phyloP scores from a whole-genome alignment of 2,888 invertebrate species.

The Halictus quadricinctus region DNA sequence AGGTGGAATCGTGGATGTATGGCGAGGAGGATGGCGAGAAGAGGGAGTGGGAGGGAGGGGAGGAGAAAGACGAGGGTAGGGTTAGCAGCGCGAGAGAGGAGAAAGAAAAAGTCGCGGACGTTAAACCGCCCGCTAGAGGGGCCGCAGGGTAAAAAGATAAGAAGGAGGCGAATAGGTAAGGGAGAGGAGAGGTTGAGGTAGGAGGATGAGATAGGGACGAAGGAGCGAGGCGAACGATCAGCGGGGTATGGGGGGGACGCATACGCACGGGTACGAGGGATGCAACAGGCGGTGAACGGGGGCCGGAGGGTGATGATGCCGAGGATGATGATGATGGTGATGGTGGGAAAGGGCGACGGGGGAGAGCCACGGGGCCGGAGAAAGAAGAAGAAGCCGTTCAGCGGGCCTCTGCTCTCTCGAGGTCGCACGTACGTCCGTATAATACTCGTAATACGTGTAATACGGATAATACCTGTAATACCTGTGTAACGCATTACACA shows the following conservation, averaged over 20 bases:
- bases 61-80: not conserved
- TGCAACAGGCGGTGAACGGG: constrained; percentile 18
- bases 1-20: not conserved
- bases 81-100: not conserved
- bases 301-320: not conserved
- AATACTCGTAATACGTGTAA: constrained; percentile 80
- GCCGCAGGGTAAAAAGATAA: constrained; percentile 67
- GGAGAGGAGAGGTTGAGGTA: constrained; percentile 33
- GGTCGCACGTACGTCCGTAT: constrained; percentile 78
- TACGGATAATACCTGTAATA: constrained; percentile 80
- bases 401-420: constrained; percentile 70
- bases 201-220: constrained; percentile 31
- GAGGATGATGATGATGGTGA: not conserved
- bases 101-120: constrained; percentile 66
- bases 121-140: constrained; percentile 66
- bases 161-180: constrained; percentile 57
- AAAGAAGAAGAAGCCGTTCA: constrained; percentile 61
- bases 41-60: not conserved
- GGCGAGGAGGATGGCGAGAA: not conserved
- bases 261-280: not conserved
- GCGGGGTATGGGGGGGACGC: not conserved
- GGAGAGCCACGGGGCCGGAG: constrained; percentile 48
- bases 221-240: not conserved
- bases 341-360: constrained; percentile 9
- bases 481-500: constrained; percentile 78